Base-by-base conservation (phyloP, 2,888 invertebrate species). In the Lithophane socia region DNA sequence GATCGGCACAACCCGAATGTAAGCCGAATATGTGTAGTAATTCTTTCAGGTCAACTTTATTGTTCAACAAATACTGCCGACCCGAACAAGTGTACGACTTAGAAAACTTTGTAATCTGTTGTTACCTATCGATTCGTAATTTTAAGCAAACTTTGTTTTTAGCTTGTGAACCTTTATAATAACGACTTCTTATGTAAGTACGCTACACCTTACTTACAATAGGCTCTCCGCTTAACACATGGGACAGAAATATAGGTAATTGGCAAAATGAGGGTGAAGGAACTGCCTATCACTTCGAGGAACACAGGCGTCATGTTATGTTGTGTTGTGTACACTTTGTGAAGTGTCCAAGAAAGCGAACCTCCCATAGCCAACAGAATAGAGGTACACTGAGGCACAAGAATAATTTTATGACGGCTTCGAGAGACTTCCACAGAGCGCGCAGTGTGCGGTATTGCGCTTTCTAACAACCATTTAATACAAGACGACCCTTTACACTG, bases 381-480 rank as follows among this genome's bases (percentile, higher is more conserved):
- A 58, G 16, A 29, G 21, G 37, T 8, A 49, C 24, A 58, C 16
- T 49, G n/a, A 24, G 16, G 4, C 18, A 21, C 16, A 24, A 47
- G 9, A 63, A 63, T 29, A 54, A 29, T 37, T 8, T 10, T 18
- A 37, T 16, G 37, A 1, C 16, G 3, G 2, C 68, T 37, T 37
- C 67, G 54, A 68, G 44, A 70, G 54, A 29, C 21, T 58, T 64
- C n/a, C 16, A 56, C 12, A 18, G 60, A 52, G 10, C 21, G 12
- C 54, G 21, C 67, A 70, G 66, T 42, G 52, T 80, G 82, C 85
- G 72, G 76, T 66, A 66, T 58, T 7, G 66, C 69, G 49, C 86
- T 86, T 86, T 84, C 88, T 86, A 84, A 77, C 80, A 78, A 84
- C 84, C 77, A 86, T 76, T 86, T 79, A 88, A 83, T 83, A 77